Evolutionary conservation across 2,113 vertebrate genomes (phyloP).

Genomic region (Tupaia chinensis): DNA sequence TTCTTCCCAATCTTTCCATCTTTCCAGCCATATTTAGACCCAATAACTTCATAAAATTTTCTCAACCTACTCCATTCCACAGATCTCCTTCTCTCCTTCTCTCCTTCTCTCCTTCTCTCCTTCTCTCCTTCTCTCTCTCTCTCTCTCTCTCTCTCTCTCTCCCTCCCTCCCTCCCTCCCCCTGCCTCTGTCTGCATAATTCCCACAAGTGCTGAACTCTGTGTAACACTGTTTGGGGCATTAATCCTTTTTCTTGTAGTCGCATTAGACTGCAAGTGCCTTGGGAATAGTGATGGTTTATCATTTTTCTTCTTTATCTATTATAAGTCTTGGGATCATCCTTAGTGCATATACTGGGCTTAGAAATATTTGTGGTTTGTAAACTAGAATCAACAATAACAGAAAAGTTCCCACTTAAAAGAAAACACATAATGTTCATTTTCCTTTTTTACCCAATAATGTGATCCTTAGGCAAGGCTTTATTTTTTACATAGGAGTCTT

Average conservation of each 20-base stretch:
- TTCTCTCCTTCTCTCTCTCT: no score
- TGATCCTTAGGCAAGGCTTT: conserved; percentile 29
- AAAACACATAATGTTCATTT: not conserved
- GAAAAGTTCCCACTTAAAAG: not conserved
- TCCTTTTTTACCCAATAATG: not conserved
- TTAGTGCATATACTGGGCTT: not conserved
- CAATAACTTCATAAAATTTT: not conserved
- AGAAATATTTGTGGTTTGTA: not conserved
- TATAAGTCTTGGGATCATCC: not conserved
- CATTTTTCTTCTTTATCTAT: not conserved
- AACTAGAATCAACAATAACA: not conserved
- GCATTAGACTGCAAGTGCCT: not conserved
- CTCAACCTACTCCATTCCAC: not conserved
- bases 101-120: no score
- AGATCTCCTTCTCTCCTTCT: not conserved
- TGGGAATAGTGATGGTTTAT: not conserved
- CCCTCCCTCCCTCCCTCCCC: no score
- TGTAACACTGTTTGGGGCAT: not conserved
- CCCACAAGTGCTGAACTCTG: not conserved
- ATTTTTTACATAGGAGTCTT: not conserved
- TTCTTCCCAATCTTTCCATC: conserved; percentile 1
- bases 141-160: no score
- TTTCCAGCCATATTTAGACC: not conserved
- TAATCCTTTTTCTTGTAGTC: not conserved
- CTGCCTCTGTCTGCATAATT: not conserved